Base-by-base conservation (phyloP, 1,140 invertebrate species). In the Tetramorium alpestre region DNA sequence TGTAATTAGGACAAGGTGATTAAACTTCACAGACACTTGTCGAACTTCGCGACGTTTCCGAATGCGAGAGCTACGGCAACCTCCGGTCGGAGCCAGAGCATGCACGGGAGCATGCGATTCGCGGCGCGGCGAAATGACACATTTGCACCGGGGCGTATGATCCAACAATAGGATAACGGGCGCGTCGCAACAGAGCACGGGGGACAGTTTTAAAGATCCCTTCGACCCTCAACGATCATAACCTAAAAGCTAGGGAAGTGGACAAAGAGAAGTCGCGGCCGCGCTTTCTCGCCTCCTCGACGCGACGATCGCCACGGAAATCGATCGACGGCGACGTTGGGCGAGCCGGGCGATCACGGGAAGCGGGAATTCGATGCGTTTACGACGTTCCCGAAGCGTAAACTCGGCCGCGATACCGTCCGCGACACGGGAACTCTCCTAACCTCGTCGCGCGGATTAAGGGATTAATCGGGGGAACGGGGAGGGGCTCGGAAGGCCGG, bases 221-320 rank as follows among this genome's bases (percentile, higher is more conserved):
- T 33, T 33, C 33, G 33, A 3, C 28, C 41, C 47, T 18, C 11
- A 44, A 16, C 11, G 64, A 49, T 69, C 72, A 90, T 91, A 91
- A 91, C 90, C 90, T 90, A 88, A 69, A 90, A 91, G 2, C 51
- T 5, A 60, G 47, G 28, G 58, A 41, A 41, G 44, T 0, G 54
- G 60, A 84, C 41, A 73, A 85, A 87, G 64, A n/a, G 28, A 65
- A 65, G 49, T 13, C 38, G 69, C 41, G n/a, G 51, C 13, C 38
- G 25, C 22, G 28, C 7, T 22, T 47, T 3, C 22, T 58, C 41
- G 67, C 3, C 41, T 47, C 11, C 33, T 16, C 11, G 6, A 41
- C 3, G 5, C 44, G 22, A 13, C 0, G 11, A 28, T 25, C 11
- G 38, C 41, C 22, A 1, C 22, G 6, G 28, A 7, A 16, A 11